Percentiles rank a stretch among this genome's conserved stretches.
Evolutionary conservation across 1,140 invertebrate genomes (phyloP).

Genomic region (Ceratina calcarata): DNA sequence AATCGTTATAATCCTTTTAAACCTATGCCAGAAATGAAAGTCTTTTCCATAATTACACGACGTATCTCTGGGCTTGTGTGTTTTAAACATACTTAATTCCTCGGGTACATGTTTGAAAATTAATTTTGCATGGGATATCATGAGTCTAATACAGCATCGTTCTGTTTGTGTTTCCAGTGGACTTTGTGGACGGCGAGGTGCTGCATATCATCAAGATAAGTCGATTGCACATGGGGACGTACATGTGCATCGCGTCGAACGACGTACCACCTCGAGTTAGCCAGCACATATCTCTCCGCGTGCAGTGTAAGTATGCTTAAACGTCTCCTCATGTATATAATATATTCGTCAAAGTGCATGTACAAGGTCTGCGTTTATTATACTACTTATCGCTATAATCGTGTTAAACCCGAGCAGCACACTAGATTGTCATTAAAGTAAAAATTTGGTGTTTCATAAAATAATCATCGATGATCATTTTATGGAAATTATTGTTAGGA

Average conservation of each 20-base stretch:
- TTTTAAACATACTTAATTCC: too few species aligned
- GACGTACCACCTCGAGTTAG: constrained; percentile 93
- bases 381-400: constrained; percentile 6
- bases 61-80: too few species aligned
- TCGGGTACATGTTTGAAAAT: too few species aligned
- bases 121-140: too few species aligned
- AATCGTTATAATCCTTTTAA: too few species aligned
- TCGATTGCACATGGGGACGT: constrained; percentile 93
- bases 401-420: not conserved
- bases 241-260: constrained; percentile 93
- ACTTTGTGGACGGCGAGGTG: constrained; percentile 91
- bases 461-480: too few species aligned
- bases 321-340: constrained; percentile 14
- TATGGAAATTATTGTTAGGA: too few species aligned
- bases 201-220: constrained; percentile 93
- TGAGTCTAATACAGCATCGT: not conserved
- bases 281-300: constrained; percentile 89
- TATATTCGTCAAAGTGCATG: not conserved
- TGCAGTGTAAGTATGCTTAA: constrained; percentile 89
- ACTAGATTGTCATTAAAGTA: not conserved
- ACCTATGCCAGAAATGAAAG: too few species aligned
- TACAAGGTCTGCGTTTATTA: constrained; percentile 6
- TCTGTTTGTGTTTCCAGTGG: constrained; percentile 83
- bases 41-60: too few species aligned
- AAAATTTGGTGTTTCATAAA: not conserved